Evolutionary conservation across 2,113 vertebrate species (phyloP), one percentile per base, ranked within the genome.

Genomic region (Neoarius graeffei): DNA sequence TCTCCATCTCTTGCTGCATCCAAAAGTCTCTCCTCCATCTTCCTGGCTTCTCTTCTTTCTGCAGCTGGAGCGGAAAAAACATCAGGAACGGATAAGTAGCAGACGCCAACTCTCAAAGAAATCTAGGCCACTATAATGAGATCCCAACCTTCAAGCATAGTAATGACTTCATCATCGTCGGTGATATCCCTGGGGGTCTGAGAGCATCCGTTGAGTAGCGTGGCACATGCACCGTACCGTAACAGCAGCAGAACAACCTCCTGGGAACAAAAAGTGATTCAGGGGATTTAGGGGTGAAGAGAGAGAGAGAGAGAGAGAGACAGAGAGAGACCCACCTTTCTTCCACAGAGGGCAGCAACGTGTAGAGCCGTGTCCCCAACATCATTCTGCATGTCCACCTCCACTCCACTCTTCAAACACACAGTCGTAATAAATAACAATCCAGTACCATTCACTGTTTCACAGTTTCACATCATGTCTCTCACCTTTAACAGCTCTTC

Each of bases 291-390:
- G 23, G 52, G n/a, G 23, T 69, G 20, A 30, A 42, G 54, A n/a
- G 17, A 64, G 60, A 62, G 25, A n/a, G 56, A 10, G 10, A 56
- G 11, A 11, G 56, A 57, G 56, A 71, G 64, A 56, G 13, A 56
- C 7, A 80, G 77, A 80, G 52, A 35, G n/a, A 48, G 9, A 23
- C 87, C 95, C 93, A 98, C 97, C 97, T 98, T 97, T 89, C 95
- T 95, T 56, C 96, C 97, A 14, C 96, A 95, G 90, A 92, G 95
- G 84, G 97, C 96, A 69, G 98, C 97, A 89, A 96, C 95, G 91
- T 98, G 98, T 19, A 99, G 95, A 0, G 97, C 96, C 0, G 97
- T 98, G 89, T 98, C 97, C n/a, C 98, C 97, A 94, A 96, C 93
- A 89, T 96, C 94, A 85, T 98, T 96, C 87, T 97, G 94, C 84